Conservation (phyloP, 2,888 invertebrate genomes). For the Cryptus viduatorius region DNA sequence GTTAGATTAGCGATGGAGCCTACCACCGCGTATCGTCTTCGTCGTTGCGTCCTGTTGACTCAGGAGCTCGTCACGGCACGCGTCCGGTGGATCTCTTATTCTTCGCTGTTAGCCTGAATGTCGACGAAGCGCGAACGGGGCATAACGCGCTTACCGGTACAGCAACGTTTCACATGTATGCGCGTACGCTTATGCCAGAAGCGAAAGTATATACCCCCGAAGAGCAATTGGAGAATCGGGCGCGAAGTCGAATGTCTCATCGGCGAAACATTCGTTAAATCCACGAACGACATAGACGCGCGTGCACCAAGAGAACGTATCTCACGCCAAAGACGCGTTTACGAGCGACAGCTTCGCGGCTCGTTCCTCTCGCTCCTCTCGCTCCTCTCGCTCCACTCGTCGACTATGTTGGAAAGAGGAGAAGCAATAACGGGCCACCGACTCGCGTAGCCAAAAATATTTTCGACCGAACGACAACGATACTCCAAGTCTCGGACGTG, state of each 20-base stretch:
- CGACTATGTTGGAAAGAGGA: conserved; percentile 61
- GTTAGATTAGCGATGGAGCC: conserved; percentile 71
- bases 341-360: conserved; percentile 68
- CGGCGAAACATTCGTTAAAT: conserved; percentile 62
- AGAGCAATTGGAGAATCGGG: conserved; percentile 55
- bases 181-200: background rate
- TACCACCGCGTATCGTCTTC: conserved; percentile 29
- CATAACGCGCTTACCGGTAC: background rate
- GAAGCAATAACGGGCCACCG: conserved; percentile 60
- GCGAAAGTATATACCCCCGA: background rate
- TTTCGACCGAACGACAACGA: conserved; percentile 49
- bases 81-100: conserved; percentile 52
- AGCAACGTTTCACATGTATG: background rate
- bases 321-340: conserved; percentile 66
- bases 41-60: conserved; percentile 71
- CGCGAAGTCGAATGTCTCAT: conserved; percentile 64
- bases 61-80: conserved; percentile 67
- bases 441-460: conserved; percentile 61
- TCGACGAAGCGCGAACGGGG: background rate
- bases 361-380: conserved; percentile 61
- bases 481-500: conserved; percentile 11
- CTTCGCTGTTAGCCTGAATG: background rate
- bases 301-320: conserved; percentile 42
- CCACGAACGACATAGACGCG: conserved; percentile 49
- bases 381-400: conserved; percentile 62